Evolutionary conservation across 2,113 vertebrate species (phyloP), one percentile per base, ranked within the genome.

Genomic region (Felis chaus): DNA sequence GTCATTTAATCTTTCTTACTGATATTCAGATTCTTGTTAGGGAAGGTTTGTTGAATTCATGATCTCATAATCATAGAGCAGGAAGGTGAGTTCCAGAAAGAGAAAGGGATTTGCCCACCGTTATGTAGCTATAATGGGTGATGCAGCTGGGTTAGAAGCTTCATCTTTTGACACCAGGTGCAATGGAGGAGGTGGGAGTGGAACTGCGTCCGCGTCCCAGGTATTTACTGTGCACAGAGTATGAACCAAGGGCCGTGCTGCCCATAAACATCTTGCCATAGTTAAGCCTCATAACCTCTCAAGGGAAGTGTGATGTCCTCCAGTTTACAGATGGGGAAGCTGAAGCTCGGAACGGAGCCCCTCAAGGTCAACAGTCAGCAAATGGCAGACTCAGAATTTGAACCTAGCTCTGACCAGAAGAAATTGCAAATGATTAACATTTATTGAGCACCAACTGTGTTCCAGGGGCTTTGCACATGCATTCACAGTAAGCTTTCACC

Each of bases 1-100:
- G 74, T 71, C 63, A 65, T 19, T 85, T 90, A 36, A 41, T 41
- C 88, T 87, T 86, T 83, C 31, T 65, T 61, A 66, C 91, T 68
- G 83, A 71, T 65, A n/a, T 3, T 69, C 89, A 69, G 36, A 68
- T 71, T 74, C 61, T 90, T 50, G 16, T 53, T 74, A 16, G 74
- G 41, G 86, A 94, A 83, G 85, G 36, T 94, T 80, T 79, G 78
- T 48, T 83, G 48, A 94, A 88, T 81, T 85, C 88, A 82, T 65
- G 39, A 94, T 45, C 63, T 39, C 57, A 55, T 92, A 94, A 76
- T 61, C 57, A 31, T 27, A 66, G 36, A 79, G 69, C 48, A 80
- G 82, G 81, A 89, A 73, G 50, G 81, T 45, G 45, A 85, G 31
- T 66, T 83, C 16, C 66, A 94, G 82, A 69, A 16, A 63, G 81